Percentiles rank a stretch among this genome's conserved stretches.
These are phyloP conservation scores for Tenthredo amoena DNA, from an alignment of 2,888 invertebrate genomes.

Conservation along the genomic window DNA sequence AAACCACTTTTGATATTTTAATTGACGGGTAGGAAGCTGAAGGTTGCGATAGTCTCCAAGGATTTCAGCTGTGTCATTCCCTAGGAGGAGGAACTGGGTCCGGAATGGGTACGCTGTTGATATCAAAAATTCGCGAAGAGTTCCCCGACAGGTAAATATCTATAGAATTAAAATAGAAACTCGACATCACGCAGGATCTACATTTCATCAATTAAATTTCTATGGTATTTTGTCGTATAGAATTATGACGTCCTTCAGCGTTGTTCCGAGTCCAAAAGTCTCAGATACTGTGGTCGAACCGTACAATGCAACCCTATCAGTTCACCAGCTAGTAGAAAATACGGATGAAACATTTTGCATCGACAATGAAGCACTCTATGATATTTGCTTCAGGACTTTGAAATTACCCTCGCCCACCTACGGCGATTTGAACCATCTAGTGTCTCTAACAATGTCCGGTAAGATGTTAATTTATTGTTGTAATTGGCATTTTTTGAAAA, in stretches of 20 bases:
- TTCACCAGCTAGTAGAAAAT: slow-evolving; percentile 79
- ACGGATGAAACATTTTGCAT: slow-evolving; percentile 80
- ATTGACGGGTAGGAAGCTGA: slow-evolving; percentile 34
- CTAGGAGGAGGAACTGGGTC: slow-evolving; percentile 83
- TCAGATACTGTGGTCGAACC: slow-evolving; percentile 79
- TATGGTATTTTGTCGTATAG: slow-evolving; percentile 70
- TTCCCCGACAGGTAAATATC: slow-evolving; percentile 77
- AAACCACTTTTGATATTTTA: background rate
- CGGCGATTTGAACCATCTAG: slow-evolving; percentile 82
- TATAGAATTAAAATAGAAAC: background rate
- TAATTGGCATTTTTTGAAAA: slow-evolving; percentile 61
- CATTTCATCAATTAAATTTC: background rate
- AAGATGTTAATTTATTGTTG: slow-evolving; percentile 77
- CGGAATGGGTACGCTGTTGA: slow-evolving; percentile 82
- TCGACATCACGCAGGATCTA: background rate
- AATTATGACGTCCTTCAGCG: slow-evolving; percentile 92
- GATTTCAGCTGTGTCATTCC: slow-evolving; percentile 81
- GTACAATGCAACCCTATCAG: slow-evolving; percentile 80
- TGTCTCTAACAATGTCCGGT: slow-evolving; percentile 70
- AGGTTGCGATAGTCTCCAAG: slow-evolving; percentile 80
- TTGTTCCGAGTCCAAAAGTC: slow-evolving; percentile 91
- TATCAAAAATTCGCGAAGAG: slow-evolving; percentile 82
- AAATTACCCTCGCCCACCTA: slow-evolving; percentile 80
- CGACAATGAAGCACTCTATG: slow-evolving; percentile 80
- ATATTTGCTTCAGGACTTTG: slow-evolving; percentile 79